These are phyloP conservation scores for Aphelocoma californica DNA, from an alignment of 2,797 vertebrate genomes.

Conservation along the genomic window DNA sequence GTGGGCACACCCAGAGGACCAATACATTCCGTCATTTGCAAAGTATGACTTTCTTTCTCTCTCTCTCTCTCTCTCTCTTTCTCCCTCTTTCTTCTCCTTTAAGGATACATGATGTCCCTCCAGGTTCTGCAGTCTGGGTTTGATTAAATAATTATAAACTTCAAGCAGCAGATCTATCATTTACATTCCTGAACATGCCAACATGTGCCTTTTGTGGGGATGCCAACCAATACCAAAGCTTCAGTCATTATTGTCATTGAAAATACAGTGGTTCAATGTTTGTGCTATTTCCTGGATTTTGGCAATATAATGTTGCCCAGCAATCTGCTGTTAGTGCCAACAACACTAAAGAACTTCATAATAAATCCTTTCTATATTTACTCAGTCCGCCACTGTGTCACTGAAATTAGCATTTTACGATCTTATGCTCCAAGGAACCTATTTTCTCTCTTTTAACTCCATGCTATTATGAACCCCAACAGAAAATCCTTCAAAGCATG, in stretches of 20 bases:
- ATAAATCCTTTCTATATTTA: constrained; percentile 78
- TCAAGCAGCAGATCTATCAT: constrained; percentile 74
- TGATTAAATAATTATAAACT: constrained; percentile 79
- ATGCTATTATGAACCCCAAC: constrained; percentile 44
- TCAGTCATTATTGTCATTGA: constrained; percentile 69
- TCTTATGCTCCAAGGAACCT: constrained; percentile 71
- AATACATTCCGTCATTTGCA: background rate
- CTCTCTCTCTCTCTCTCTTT: background rate
- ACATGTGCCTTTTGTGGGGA: constrained; percentile 69
- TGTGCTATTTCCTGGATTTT: constrained; percentile 71
- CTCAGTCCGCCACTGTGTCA: constrained; percentile 67
- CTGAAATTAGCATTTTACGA: constrained; percentile 74
- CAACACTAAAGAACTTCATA: constrained; percentile 66
- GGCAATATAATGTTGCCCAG: constrained; percentile 69
- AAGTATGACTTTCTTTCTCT: constrained; percentile 45
- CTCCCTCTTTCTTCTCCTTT: constrained; percentile 3
- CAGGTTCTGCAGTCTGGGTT: constrained; percentile 73
- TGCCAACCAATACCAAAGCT: constrained; percentile 71
- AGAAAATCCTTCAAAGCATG: constrained; percentile 48
- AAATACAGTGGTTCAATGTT: constrained; percentile 70
- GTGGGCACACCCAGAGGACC: constrained; percentile 19
- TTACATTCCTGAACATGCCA: constrained; percentile 74
- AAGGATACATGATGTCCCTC: constrained; percentile 61
- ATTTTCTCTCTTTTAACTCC: constrained; percentile 68
- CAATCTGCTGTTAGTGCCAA: constrained; percentile 65